Evolutionary conservation across 2,888 invertebrate species (phyloP).

Genomic region (Rhingia rostrata): DNA sequence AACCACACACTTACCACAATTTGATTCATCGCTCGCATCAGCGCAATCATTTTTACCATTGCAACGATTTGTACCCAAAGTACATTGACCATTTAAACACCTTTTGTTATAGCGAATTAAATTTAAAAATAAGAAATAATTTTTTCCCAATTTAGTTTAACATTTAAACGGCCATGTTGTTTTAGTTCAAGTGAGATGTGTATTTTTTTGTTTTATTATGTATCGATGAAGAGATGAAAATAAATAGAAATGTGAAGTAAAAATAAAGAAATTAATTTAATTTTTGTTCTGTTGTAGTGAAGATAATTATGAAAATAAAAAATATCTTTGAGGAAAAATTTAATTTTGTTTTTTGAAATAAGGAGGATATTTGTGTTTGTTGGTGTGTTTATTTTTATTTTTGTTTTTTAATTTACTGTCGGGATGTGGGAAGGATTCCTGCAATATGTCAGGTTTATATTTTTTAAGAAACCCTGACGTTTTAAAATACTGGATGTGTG

Average conservation of each 20-base stretch:
- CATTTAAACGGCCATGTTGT: conserved; percentile 12
- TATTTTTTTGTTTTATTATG: conserved; percentile 37
- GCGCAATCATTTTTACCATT: conserved; percentile 84
- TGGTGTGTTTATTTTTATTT: too few relatives aligned
- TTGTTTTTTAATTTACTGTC: too few relatives aligned
- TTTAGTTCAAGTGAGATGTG: conserved; percentile 40
- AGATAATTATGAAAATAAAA: conserved; percentile 9
- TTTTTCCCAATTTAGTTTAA: not conserved
- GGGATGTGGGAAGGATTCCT: too few relatives aligned
- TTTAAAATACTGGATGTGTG: too few relatives aligned
- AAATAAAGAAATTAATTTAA: conserved; percentile 9
- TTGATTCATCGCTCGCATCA: conserved; percentile 86
- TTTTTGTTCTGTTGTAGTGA: not conserved
- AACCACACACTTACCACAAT: conserved; percentile 84
- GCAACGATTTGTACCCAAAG: conserved; percentile 85
- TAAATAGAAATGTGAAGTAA: conserved; percentile 46
- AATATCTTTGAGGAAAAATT: not conserved
- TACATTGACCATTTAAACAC: conserved; percentile 87
- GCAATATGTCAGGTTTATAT: too few relatives aligned
- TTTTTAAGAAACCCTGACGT: too few relatives aligned
- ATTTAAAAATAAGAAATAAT: conserved; percentile 29
- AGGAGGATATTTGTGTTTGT: conserved; percentile 8
- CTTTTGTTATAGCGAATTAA: conserved; percentile 74
- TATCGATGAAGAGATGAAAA: conserved; percentile 61
- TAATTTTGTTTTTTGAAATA: not conserved